phyloP scores from a whole-genome alignment of 1,140 invertebrate species.

The Trachymyrmex septentrionalis region DNA sequence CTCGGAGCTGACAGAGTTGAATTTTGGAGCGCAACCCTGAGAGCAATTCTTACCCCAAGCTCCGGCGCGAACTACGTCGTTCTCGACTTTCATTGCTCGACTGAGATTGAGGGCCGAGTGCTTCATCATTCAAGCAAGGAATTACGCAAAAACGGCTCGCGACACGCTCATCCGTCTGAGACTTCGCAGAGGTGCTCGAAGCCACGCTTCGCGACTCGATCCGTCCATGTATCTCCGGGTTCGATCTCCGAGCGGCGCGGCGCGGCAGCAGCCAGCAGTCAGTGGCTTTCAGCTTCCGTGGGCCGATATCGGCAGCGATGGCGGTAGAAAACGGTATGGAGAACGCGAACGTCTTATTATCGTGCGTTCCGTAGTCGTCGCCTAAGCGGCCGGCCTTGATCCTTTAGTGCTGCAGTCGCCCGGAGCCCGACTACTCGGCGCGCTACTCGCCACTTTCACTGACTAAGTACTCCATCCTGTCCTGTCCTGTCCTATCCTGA shows the following conservation, averaged over 20 bases:
- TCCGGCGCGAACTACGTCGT: slow-evolving; percentile 10
- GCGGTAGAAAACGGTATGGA: slow-evolving; percentile 50
- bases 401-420: slow-evolving; percentile 83
- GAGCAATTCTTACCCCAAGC: background rate
- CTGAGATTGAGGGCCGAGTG: slow-evolving; percentile 35
- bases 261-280: slow-evolving; percentile 9
- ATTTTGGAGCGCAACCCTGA: background rate
- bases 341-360: slow-evolving; percentile 68
- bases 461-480: slow-evolving; percentile 76
- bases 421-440: slow-evolving; percentile 71
- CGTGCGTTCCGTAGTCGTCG: slow-evolving; percentile 66
- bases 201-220: slow-evolving; percentile 16
- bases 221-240: slow-evolving; percentile 24
- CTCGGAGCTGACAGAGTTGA: no score
- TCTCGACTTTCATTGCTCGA: slow-evolving; percentile 30
- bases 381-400: slow-evolving; percentile 83
- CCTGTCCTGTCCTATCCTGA: slow-evolving; percentile 68
- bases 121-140: slow-evolving; percentile 56
- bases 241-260: slow-evolving; percentile 24
- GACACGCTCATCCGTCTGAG: slow-evolving; percentile 39
- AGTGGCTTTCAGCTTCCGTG: slow-evolving; percentile 63
- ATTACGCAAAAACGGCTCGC: slow-evolving; percentile 55
- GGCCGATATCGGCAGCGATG: slow-evolving; percentile 16
- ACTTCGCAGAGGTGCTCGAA: slow-evolving; percentile 35
- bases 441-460: slow-evolving; percentile 82